Conservation (phyloP, 2,888 invertebrate genomes). For the Hipparchia sbordonii region DNA sequence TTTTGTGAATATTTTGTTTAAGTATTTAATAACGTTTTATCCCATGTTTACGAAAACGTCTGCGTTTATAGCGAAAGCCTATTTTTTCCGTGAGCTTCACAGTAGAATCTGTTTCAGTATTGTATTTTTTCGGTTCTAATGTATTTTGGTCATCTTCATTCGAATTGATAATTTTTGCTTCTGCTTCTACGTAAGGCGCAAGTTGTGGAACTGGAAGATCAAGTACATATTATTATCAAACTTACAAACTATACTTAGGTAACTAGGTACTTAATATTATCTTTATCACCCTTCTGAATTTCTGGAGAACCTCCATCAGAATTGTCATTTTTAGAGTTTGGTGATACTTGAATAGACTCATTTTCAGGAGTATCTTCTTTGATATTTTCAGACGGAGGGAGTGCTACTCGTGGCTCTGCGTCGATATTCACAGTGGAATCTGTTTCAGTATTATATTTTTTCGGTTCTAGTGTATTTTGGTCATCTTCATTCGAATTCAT, state of each 20-base stretch:
- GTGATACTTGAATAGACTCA: neutral
- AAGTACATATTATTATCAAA: neutral
- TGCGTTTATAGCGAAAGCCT: neutral
- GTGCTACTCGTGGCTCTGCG: neutral
- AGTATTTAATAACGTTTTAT: neutral
- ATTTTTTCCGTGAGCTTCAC: neutral
- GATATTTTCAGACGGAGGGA: neutral
- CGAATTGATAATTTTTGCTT: neutral
- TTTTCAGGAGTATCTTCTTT: neutral
- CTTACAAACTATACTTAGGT: neutral
- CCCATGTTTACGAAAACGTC: neutral
- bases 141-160: neutral
- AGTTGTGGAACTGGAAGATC: conserved; percentile 4
- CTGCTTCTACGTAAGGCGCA: conserved; percentile 4
- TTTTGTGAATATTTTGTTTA: too few species aligned
- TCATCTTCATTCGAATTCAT: neutral
- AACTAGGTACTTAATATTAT: neutral
- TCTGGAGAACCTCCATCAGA: neutral
- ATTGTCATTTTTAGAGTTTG: neutral
- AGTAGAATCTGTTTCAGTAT: neutral
- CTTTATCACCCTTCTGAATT: neutral
- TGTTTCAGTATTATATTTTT: neutral
- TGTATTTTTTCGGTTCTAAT: neutral
- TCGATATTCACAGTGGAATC: neutral
- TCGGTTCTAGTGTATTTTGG: neutral